Base-by-base conservation (phyloP, 2,888 invertebrate species). In the Adineta ricciae region DNA sequence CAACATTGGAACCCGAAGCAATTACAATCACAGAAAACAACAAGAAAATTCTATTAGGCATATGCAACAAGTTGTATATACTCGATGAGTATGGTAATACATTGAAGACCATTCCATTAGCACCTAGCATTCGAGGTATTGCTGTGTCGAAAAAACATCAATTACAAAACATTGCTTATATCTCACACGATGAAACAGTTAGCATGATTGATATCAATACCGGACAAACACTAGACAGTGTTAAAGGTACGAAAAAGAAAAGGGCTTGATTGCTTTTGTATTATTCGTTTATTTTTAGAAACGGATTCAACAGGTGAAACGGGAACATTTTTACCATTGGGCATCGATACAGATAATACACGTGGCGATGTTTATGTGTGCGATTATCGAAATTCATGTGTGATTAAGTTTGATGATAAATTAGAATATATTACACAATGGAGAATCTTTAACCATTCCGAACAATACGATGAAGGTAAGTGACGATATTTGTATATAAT, bases 11-110 rank as follows among this genome's bases (percentile, higher is more conserved):
- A 78, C 78, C 78, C 2, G 78, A 78, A 78, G 78, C 78, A 41
- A 41, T 78, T 41, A 41, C 78, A 21, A 78, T 78, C 24, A 41
- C 78, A 41, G 78, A 78, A 38, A 38, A 78, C n/a, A 78, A 41
- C n/a, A 78, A 78, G 14, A 78, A 78, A n/a, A 78, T 78, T n/a
- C 41, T 78, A 78, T 78, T 78, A 78, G 78, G 78, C n/a, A 78
- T 78, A 41, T 78, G 78, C 41, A 78, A 78, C 41, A 78, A 78
- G 41, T 41, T 78, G 41, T 78, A 41, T n/a, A 78, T 78, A 38
- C 41, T 78, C 3, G 32, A 41, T 78, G 78, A 78, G 5, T 41
- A 78, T 78, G 78, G 78, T 78, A 32, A 78, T 14, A 41, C 14
- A 78, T 24, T 78, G 19, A 41, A 41, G 41, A 41, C 41, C 24